Percentiles rank a stretch among this genome's conserved stretches.
These are phyloP conservation scores for Eremophila alpestris DNA, from an alignment of 2,797 vertebrate species.

Conservation along the genomic window DNA sequence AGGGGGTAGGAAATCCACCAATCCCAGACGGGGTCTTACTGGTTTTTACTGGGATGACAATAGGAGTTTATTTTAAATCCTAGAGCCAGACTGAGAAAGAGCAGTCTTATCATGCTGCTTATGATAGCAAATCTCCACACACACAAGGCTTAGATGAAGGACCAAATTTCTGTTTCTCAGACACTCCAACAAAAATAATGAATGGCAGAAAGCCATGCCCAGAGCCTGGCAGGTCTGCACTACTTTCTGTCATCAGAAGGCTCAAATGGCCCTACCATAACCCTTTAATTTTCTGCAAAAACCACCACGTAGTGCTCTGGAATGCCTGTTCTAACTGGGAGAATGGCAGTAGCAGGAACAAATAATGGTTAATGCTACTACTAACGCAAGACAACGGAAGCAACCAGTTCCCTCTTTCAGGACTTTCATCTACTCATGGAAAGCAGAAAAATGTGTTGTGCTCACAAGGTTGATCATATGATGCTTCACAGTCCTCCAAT, in stretches of 20 bases:
- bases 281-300: not conserved
- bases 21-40: too few relatives aligned
- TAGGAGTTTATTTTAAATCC: not conserved
- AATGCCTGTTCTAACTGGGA: not conserved
- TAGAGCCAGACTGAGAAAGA: not conserved
- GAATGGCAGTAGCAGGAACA: not conserved
- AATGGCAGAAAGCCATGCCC: not conserved
- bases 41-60: not conserved
- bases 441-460: not conserved
- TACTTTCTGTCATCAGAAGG: not conserved
- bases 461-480: not conserved
- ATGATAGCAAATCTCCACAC: not conserved
- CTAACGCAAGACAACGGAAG: not conserved
- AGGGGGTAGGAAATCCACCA: too few relatives aligned
- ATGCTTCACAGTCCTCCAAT: not conserved
- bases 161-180: not conserved
- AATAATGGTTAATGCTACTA: not conserved
- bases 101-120: not conserved
- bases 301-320: rapidly evolving
- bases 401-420: not conserved
- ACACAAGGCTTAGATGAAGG: not conserved
- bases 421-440: not conserved
- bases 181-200: not conserved
- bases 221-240: not conserved
- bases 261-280: not conserved